Base-by-base conservation (phyloP, 2,113 vertebrate species). In the Melanostigma gelatinosum region DNA sequence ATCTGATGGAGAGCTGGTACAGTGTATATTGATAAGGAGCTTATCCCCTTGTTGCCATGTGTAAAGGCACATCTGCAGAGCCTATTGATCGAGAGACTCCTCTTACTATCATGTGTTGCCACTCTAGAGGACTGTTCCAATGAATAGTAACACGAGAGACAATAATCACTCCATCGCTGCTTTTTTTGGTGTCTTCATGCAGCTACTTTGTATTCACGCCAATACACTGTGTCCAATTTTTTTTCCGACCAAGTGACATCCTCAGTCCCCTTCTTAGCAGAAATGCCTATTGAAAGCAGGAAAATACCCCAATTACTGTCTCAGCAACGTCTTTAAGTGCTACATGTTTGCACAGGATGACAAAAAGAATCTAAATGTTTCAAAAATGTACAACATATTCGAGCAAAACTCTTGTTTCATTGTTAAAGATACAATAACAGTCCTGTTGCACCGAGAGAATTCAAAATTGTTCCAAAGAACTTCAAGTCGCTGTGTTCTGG, bases 11-110 rank as follows among this genome's bases (percentile, higher is more conserved):
- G 69, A 83, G 85, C 76, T 48, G 29, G 58, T 78, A 65, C 82
- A 70, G 65, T 66, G 65, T 78, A 85, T 89, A 87, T 89, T 79
- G 87, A 92, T 90, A 89, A 90, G 75, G 61, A 81, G 84, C 85
- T 87, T 86, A 87, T 76, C 77, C 70, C 2, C 58, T 79, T 79
- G 81, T 75, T 55, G 36, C 57, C 48, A 55, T 64, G 70, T 87
- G 80, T 85, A 85, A 74, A 78, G 72, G 50, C 50, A 87, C 58
- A 71, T 88, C 65, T 74, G 69, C 68, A 80, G 55, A 66, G 71
- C 13, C 70, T 67, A 79, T 82, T 84, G 88, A 88, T 88, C 81
- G 82, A 76, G 48, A 75, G 70, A 77, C 70, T 85, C 79, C 63
- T 85, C 72, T 80, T 77, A 75, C 82, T 77, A 67, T 87, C 82